A percentile compares a stretch with the other conserved stretches of the same genome.
These are phyloP conservation scores for Uloborus plumipes DNA, from an alignment of 2,888 invertebrate species.

Conservation along the genomic window DNA sequence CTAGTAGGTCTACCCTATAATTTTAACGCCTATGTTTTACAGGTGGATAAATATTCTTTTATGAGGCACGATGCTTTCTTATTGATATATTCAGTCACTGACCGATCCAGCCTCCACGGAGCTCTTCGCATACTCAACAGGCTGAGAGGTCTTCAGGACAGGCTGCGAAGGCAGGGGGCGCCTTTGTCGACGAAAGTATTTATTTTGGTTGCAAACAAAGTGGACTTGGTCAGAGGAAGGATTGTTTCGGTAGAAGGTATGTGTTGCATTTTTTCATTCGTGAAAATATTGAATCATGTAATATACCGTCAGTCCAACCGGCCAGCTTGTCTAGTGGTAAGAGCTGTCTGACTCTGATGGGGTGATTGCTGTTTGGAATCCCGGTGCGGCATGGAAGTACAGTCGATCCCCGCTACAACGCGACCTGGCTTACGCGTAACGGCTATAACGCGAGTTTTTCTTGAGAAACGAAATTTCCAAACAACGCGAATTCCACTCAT, in stretches of 20 bases:
- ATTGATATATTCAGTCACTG: slow-evolving; percentile 91
- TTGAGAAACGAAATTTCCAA: no score
- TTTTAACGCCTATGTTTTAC: background rate
- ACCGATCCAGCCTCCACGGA: slow-evolving; percentile 80
- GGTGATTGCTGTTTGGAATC: no score
- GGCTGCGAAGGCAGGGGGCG: slow-evolving; percentile 70
- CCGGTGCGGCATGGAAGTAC: no score
- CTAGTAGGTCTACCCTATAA: no score
- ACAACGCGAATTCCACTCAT: no score
- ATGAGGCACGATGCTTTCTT: slow-evolving; percentile 82
- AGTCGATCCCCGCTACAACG: no score
- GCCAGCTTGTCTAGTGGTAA: no score
- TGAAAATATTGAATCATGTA: no score
- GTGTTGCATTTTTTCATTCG: slow-evolving; percentile 43
- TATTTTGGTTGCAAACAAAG: slow-evolving; percentile 93
- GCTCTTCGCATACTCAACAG: slow-evolving; percentile 83
- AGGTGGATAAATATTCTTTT: slow-evolving; percentile 53
- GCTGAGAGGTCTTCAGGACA: slow-evolving; percentile 86
- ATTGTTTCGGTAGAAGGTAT: slow-evolving; percentile 86
- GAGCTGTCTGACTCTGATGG: no score
- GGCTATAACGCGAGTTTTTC: no score
- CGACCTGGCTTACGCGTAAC: no score
- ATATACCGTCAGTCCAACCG: no score
- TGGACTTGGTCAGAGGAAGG: slow-evolving; percentile 89
- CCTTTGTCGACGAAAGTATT: slow-evolving; percentile 75